Evolutionary conservation across 2,113 vertebrate species (phyloP), one percentile per base, ranked within the genome.

Genomic region (Nansenia antarctica): DNA sequence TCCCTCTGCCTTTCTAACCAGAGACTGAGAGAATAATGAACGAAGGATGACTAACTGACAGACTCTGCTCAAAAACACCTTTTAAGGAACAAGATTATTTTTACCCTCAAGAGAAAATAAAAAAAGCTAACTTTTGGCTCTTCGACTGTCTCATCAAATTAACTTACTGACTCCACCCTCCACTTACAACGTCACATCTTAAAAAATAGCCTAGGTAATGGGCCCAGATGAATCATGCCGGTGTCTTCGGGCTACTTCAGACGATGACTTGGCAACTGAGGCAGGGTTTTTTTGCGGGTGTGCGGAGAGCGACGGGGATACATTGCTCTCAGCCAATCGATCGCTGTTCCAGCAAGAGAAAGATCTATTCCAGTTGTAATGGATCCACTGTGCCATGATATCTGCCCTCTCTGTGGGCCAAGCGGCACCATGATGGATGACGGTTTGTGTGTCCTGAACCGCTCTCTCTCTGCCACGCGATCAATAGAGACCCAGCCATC

Each of bases 361-460:
- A 83, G 39, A 83, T 86, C 81, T 76, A 61, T 86, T 82, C 82
- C 27, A 32, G 24, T 73, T 78, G 20, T 78, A 73, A 74, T 81
- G 65, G 69, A 75, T 83, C 54, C 29, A 61, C 57, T 59, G 77
- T 22, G 66, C 39, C 32, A 26, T 30, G 22, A 59, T 72, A 76
- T 69, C 72, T 73, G 70, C 72, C 37, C 6, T 3, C 55, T 9
- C 55, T 62, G 62, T 14, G 72, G 79, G 66, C 30, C 22, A 9
- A 59, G 70, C 73, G 79, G 67, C 63, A 49, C 72, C 0, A 9
- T 82, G 84, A 87, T 77, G 72, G 79, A 85, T 82, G 73, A 18
- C 35, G n/a, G n/a, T 68, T 54, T 45, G 67, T n/a, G 68, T 0
- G 47, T 1, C 52, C 67, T 45, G 55, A 74, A 27, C 26, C 59